Conservation (phyloP, 2,797 vertebrate species). For the Hylomyscus alleni region DNA sequence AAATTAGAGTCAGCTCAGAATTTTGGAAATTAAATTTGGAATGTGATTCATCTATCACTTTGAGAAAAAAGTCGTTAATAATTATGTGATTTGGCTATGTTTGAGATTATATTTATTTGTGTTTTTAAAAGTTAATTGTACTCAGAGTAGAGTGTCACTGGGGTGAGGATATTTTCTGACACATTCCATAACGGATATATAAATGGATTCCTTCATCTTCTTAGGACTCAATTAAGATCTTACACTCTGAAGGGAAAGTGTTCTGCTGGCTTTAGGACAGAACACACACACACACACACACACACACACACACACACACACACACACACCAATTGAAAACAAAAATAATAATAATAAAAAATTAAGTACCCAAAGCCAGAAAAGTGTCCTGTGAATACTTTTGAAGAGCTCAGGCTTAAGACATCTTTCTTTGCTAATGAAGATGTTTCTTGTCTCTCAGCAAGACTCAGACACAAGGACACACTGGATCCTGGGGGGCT, state of each 20-base stretch:
- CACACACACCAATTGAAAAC: not conserved
- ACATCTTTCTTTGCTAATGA: conserved; percentile 50
- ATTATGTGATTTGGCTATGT: not conserved
- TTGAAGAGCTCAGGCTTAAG: conserved; percentile 19
- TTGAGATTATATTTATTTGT: conserved; percentile 51
- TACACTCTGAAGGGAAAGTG: not conserved
- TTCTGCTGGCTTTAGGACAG: conserved; percentile 30
- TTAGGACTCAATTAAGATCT: not conserved
- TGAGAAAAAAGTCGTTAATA: not conserved
- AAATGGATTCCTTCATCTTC: conserved; percentile 27
- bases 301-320: not conserved
- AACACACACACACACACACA: not conserved
- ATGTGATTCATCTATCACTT: not conserved
- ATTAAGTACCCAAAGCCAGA: not conserved
- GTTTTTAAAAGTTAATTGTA: conserved; percentile 60
- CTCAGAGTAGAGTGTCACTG: not conserved
- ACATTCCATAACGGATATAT: not conserved
- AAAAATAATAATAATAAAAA: not conserved
- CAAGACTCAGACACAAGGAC: not conserved
- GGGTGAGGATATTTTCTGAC: not conserved
- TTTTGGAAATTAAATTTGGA: not conserved
- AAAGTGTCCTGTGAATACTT: not conserved
- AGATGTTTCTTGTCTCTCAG: conserved; percentile 62
- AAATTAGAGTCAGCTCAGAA: conserved; percentile 25
- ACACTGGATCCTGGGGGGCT: not conserved